Evolutionary conservation across 1,140 invertebrate genomes (phyloP), one percentile per base, ranked within the genome.

Genomic region (Mercenaria mercenaria): DNA sequence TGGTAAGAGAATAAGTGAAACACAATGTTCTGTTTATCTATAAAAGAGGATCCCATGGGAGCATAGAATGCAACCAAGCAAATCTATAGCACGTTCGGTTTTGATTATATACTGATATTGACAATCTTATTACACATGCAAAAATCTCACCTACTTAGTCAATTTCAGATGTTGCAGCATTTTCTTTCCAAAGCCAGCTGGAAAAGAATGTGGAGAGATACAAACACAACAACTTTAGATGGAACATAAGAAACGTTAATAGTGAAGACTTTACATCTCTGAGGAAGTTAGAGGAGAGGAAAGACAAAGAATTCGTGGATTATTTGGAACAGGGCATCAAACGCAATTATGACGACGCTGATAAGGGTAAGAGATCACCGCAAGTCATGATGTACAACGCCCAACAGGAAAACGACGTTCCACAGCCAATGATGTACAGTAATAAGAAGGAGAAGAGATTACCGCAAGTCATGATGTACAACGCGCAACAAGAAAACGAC

Each of bases 381-480:
- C 43, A 47, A 47, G 43, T 47, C 8, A 34, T 20, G 34, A 74
- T 20, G n/a, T 20, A 23, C 20, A 41, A 74, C 20, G 69, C 69
- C 13, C 4, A 74, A 74, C n/a, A n/a, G n/a, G n/a, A n/a, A n/a
- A n/a, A n/a, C n/a, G n/a, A n/a, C n/a, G 3, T 2, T 4, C 39
- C 72, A n/a, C 39, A 41, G 43, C 26, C 43, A 11, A 76, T 76
- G 72, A 76, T 76, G 72, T 76, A 76, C 43, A 50, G 39, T 8
- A 29, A n/a, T 43, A n/a, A 50, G 13, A 34, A 23, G 1, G 32
- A n/a, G n/a, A 41, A 76, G 43, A 41, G 37, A 76, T 26, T 8
- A 41, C 72, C 72, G 18, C 37, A 76, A 76, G 43, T 76, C 4
- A 76, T 76, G 72, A 76, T 76, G 72, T 76, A 76, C 41, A 76